Evolutionary conservation across 2,888 invertebrate species (phyloP).

Genomic region (Nemurella pictetii): DNA sequence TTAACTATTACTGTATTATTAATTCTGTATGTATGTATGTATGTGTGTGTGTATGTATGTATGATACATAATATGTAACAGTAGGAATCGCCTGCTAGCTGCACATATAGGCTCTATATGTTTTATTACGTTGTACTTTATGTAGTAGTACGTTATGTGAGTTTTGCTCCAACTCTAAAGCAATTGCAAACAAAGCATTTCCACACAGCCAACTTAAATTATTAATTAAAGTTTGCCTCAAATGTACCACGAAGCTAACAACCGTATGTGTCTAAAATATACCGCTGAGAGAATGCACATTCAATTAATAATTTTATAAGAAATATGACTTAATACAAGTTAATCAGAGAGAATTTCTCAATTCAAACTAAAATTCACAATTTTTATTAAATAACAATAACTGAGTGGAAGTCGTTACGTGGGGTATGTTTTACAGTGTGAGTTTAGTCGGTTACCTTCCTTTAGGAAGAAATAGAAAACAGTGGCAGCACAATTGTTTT

Average conservation of each 20-base stretch:
- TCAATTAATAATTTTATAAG: background rate
- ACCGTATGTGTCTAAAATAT: background rate
- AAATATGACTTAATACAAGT: background rate
- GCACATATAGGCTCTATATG: background rate
- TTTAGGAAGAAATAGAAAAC: no score
- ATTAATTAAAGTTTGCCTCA: conserved; percentile 29
- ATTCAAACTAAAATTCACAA: no score
- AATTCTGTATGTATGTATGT: conserved; percentile 1
- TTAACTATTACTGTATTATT: conserved; percentile 19
- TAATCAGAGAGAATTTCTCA: no score
- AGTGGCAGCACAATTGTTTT: no score
- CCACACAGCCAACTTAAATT: conserved; percentile 24
- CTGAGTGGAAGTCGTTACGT: no score
- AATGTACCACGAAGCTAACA: conserved; percentile 20
- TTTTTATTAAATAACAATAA: no score
- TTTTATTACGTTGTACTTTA: conserved; percentile 29
- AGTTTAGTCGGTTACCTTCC: no score
- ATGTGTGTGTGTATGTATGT: no score
- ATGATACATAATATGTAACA: no score
- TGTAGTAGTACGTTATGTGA: conserved; percentile 25
- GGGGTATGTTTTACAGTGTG: no score
- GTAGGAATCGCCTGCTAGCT: background rate
- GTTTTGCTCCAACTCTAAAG: background rate
- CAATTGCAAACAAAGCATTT: conserved; percentile 26
- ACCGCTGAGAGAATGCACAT: background rate